Evolutionary conservation across 2,888 invertebrate species (phyloP).

Genomic region (Amphipoea oculea): DNA sequence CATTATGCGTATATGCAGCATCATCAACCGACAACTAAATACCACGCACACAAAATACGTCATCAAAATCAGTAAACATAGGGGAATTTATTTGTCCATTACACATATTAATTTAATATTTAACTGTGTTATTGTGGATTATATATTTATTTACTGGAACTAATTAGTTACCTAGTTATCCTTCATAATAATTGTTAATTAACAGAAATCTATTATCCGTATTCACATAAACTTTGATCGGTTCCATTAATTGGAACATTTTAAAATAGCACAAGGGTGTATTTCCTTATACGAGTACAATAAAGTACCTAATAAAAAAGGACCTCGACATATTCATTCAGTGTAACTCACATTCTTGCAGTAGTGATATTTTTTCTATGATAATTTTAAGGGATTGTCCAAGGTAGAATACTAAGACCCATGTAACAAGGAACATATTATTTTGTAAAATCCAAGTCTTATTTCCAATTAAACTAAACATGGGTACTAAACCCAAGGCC

Average conservation of each 20-base stretch:
- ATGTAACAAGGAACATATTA: background rate
- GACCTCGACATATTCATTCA: background rate
- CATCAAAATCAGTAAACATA: conserved; percentile 21
- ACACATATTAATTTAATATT: conserved; percentile 18
- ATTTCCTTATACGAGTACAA: background rate
- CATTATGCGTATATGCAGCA: background rate
- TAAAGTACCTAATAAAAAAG: background rate
- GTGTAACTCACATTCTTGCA: background rate
- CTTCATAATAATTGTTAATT: conserved; percentile 24
- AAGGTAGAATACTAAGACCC: background rate
- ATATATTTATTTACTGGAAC: conserved; percentile 18
- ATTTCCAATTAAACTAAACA: background rate
- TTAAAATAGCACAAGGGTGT: conserved; percentile 7
- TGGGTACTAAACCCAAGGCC: conserved; percentile 5
- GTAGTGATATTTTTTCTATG: background rate
- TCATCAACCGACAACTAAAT: background rate
- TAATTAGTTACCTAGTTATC: conserved; percentile 42
- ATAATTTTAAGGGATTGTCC: background rate
- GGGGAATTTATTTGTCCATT: conserved; percentile 17
- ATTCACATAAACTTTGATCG: background rate
- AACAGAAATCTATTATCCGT: conserved; percentile 27
- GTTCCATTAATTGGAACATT: conserved; percentile 20
- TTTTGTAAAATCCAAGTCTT: background rate
- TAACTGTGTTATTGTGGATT: conserved; percentile 12
- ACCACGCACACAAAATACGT: conserved; percentile 22